A percentile compares a stretch with the other conserved stretches of the same genome.
Evolutionary conservation across 2,888 invertebrate genomes (phyloP).

Genomic region (Drosophila multiciliata): DNA sequence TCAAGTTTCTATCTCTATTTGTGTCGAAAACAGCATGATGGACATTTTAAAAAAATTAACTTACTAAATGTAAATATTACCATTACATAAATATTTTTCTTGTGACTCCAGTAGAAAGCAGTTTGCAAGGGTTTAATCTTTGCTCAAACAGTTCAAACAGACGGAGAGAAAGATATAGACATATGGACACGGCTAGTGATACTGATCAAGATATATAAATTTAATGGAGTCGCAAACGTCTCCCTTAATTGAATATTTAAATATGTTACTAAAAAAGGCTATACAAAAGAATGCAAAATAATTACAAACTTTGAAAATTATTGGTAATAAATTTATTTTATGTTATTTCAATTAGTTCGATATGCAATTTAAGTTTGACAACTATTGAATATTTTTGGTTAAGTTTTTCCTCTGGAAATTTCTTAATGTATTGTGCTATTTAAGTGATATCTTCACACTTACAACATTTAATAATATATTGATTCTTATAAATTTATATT

Average conservation of each 20-base stretch:
- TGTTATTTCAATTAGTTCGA: neutral
- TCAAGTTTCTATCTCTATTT: too few relatives aligned
- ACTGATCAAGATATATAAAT: neutral
- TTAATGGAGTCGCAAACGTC: neutral
- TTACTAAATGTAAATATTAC: too few relatives aligned
- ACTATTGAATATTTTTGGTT: neutral
- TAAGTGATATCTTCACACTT: neutral
- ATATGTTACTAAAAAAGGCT: neutral
- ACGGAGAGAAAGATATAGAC: neutral
- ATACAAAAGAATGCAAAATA: neutral
- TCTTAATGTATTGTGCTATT: neutral
- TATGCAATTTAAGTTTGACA: neutral
- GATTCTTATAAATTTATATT: neutral
- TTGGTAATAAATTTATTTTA: neutral
- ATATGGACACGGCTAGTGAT: neutral
- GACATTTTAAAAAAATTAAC: too few relatives aligned
- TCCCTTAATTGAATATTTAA: neutral
- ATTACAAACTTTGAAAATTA: neutral
- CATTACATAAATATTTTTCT: too few relatives aligned
- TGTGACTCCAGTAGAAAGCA: neutral
- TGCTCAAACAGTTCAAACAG: neutral
- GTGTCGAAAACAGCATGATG: too few relatives aligned
- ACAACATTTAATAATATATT: neutral
- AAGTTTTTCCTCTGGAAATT: neutral
- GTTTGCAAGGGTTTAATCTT: neutral